Percentiles rank a stretch among this genome's conserved stretches.
Evolutionary conservation across 37 sponge, comb jelly and placozoan species (phyloP).

Genomic region (Haliclona indistincta): DNA sequence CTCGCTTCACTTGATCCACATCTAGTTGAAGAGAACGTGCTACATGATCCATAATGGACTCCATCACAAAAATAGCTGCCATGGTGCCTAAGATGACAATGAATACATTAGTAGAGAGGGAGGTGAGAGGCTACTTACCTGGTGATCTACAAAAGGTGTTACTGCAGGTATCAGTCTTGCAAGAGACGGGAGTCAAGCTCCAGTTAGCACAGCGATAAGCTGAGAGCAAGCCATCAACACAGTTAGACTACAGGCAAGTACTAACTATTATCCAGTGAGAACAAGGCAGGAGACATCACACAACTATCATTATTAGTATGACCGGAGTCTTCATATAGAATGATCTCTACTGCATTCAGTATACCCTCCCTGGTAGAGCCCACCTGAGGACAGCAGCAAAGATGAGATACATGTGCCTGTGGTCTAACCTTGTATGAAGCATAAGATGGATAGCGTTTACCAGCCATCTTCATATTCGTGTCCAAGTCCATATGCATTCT

Average conservation of each 20-base stretch:
- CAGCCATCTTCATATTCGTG: slow-evolving; percentile 81
- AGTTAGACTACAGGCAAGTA: neutral
- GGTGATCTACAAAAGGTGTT: slow-evolving; percentile 69
- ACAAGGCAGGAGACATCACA: neutral
- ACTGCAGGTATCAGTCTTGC: slow-evolving; percentile 67
- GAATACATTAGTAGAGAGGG: neutral
- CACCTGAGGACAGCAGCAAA: slow-evolving; percentile 18
- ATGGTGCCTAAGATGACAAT: slow-evolving; percentile 32
- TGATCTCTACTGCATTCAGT: slow-evolving; percentile 60
- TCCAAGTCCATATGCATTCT: slow-evolving; percentile 80
- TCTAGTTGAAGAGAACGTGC: slow-evolving; percentile 44
- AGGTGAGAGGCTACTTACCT: slow-evolving; percentile 33
- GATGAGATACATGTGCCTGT: neutral
- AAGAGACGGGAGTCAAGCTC: slow-evolving; percentile 33
- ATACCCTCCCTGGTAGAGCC: slow-evolving; percentile 60
- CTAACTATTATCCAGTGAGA: slow-evolving; percentile 50
- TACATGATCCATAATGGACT: slow-evolving; percentile 76
- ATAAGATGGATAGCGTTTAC: slow-evolving; percentile 64
- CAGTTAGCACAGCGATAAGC: slow-evolving; percentile 75
- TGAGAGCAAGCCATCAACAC: neutral
- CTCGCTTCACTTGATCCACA: slow-evolving; percentile 39
- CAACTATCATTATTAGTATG: slow-evolving; percentile 31
- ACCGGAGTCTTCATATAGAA: slow-evolving; percentile 52
- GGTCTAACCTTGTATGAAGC: slow-evolving; percentile 46
- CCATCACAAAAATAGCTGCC: slow-evolving; percentile 73